phyloP scores from a whole-genome alignment of 1,140 invertebrate genomes.

The Paralvinella palmiformis region DNA sequence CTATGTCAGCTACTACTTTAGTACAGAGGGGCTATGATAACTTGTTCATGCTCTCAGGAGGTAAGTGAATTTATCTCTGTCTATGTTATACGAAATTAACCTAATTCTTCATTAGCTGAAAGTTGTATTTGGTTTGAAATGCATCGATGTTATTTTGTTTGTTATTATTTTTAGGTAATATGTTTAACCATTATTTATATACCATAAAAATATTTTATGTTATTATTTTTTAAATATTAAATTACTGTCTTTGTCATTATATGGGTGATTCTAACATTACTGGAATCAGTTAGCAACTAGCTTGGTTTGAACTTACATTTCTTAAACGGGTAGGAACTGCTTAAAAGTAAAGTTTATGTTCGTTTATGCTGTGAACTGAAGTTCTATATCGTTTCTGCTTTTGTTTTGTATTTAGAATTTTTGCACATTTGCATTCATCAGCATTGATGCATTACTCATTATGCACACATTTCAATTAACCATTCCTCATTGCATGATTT shows the following conservation, averaged over 20 bases:
- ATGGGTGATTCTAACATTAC: too few relatives aligned
- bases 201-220: not conserved
- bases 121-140: not conserved
- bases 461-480: not conserved
- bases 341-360: not conserved
- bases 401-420: not conserved
- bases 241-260: too few relatives aligned
- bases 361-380: not conserved
- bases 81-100: not conserved
- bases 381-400: too few relatives aligned
- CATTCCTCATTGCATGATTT: not conserved
- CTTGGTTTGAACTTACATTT: too few relatives aligned
- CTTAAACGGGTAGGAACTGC: too few relatives aligned
- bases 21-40: conserved; percentile 56
- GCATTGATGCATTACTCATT: not conserved
- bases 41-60: conserved; percentile 55
- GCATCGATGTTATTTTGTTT: not conserved
- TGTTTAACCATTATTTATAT: not conserved
- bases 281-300: too few relatives aligned
- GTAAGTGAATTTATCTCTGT: conserved; percentile 29
- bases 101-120: not conserved
- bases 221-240: not conserved
- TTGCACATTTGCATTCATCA: not conserved
- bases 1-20: conserved; percentile 48
- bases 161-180: not conserved